phyloP scores from a whole-genome alignment of 2,113 vertebrate species.

The Oxygymnocypris stewartii region DNA sequence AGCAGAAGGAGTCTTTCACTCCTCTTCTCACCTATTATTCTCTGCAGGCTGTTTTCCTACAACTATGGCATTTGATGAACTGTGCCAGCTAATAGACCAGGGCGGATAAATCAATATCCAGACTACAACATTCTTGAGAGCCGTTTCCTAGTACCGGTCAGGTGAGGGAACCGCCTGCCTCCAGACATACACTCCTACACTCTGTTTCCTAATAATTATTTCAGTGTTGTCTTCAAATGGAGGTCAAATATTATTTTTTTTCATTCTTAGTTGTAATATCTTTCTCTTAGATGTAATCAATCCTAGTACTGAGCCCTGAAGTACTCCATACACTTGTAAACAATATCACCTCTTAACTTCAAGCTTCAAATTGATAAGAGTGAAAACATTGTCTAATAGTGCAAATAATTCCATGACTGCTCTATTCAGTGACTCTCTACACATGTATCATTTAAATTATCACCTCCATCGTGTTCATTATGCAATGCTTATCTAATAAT shows the following conservation, averaged over 20 bases:
- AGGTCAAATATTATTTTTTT: neutral
- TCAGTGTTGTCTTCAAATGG: neutral
- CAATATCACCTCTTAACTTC: neutral
- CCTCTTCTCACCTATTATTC: slow-evolving; percentile 10
- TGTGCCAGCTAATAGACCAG: slow-evolving; percentile 30
- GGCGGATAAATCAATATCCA: slow-evolving; percentile 43
- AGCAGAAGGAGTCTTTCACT: neutral
- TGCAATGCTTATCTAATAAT: neutral
- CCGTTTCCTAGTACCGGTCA: slow-evolving; percentile 15
- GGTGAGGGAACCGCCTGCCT: neutral
- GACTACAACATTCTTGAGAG: slow-evolving; percentile 19
- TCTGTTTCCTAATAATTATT: neutral
- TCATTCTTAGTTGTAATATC: neutral
- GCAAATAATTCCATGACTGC: neutral
- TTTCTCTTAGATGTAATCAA: neutral
- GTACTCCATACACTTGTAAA: neutral
- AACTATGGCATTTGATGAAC: slow-evolving; percentile 29
- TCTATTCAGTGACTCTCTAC: neutral
- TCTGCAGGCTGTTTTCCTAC: neutral
- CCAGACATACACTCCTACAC: neutral
- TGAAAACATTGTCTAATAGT: neutral
- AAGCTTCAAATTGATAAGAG: neutral
- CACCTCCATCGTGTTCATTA: neutral
- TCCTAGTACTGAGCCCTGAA: neutral
- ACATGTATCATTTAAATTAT: neutral